These are phyloP conservation scores for Gastrophysa polygoni DNA, from an alignment of 2,888 invertebrate species.

Conservation along the genomic window DNA sequence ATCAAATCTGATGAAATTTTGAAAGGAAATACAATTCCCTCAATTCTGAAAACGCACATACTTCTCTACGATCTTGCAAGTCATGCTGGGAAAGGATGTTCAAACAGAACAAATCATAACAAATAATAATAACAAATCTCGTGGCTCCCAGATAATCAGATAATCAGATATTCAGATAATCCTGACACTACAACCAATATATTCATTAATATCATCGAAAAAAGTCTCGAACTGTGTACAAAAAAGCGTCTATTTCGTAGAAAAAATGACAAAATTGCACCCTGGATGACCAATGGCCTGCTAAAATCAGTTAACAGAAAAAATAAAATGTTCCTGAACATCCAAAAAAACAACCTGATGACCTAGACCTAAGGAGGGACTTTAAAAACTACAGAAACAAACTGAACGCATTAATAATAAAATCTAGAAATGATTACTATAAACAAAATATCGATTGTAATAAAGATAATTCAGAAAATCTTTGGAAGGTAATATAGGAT, in stretches of 20 bases:
- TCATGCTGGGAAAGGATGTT: too few species aligned
- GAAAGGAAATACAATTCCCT: neutral
- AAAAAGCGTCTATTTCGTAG: neutral
- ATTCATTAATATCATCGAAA: neutral
- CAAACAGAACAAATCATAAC: neutral
- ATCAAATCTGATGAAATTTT: neutral
- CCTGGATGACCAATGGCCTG: neutral
- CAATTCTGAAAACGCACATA: neutral
- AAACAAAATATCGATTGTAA: neutral
- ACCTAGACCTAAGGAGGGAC: neutral
- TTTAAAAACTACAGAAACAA: neutral
- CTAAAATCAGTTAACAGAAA: neutral
- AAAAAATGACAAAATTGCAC: neutral
- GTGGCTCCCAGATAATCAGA: neutral
- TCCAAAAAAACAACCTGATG: too few species aligned
- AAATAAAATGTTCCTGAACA: neutral
- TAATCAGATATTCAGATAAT: slow-evolving; percentile 1
- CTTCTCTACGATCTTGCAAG: too few species aligned
- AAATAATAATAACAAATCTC: neutral
- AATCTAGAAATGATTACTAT: neutral
- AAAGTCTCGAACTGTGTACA: neutral
- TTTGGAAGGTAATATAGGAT: too few species aligned
- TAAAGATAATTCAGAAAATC: neutral
- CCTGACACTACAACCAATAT: neutral
- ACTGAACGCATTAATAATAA: neutral